Evolutionary conservation across 2,113 vertebrate genomes (phyloP), one percentile per base, ranked within the genome.

Genomic region (Galbula dea): DNA sequence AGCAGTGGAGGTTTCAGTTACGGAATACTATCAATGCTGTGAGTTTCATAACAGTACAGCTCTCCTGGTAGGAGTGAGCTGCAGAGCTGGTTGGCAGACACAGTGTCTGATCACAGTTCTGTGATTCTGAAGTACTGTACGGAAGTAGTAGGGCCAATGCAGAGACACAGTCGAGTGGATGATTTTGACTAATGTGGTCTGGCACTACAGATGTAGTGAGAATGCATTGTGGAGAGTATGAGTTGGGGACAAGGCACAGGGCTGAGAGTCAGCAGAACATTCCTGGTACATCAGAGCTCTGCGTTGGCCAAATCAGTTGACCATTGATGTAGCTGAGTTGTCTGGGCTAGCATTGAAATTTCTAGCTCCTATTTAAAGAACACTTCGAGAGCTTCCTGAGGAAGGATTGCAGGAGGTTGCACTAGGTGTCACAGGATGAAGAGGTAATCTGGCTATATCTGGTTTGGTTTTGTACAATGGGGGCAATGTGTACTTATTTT

Each of bases 161-260:
- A 4, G 29, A 34, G 66, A 9, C 3, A 5, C 19, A 4, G 36
- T 5, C 1, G 3, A 32, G 39, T 22, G 32, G 24, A 6, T n/a
- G 12, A 14, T 23, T 84, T 36, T 3, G 3, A n/a, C 0, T 6
- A 39, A 6, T 1, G 7, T 6, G 7, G 6, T 71, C 8, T 17
- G 49, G 29, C 58, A 10, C 23, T 7, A 20, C 58, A 6, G 49
- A 11, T 5, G 17, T 6, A 8, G 36, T 8, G 37, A 36, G 41
- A 15, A 12, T n/a, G n/a, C n/a, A n/a, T 5, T n/a, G 59, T 43
- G 7, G 37, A 83, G 24, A 9, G n/a, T 23, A 19, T 0, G 3
- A 58, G 12, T 0, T n/a, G 15, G 8, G 43, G 17, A 51, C 24
- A 9, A 48, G 49, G 22, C 0, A 0, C 15, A 5, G 51, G 27